phyloP scores from a whole-genome alignment of 2,888 invertebrate species.

The Poecilus cupreus region DNA sequence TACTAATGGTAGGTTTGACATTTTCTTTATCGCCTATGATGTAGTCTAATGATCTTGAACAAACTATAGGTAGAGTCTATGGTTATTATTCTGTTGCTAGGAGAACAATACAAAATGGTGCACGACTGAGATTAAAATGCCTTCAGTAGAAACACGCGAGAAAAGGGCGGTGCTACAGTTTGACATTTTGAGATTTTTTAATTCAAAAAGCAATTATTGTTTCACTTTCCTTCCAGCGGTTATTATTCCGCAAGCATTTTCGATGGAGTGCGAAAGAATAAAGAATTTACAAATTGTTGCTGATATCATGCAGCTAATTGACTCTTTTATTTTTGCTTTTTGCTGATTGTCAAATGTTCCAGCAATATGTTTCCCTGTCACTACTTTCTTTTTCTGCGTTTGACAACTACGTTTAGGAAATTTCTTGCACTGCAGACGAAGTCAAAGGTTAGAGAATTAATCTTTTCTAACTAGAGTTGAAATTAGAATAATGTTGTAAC shows the following conservation, averaged over 20 bases:
- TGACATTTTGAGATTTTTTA: conserved; percentile 39
- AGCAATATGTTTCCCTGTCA: conserved; percentile 13
- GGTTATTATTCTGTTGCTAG: conserved; percentile 4
- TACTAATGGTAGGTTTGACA: conserved; percentile 12
- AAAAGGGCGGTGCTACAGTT: conserved; percentile 32
- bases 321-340: not conserved
- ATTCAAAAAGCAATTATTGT: conserved; percentile 41
- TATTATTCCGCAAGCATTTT: conserved; percentile 1
- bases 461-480: conserved; percentile 5
- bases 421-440: not conserved
- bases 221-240: conserved; percentile 16
- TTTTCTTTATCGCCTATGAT: not conserved
- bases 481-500: conserved; percentile 25
- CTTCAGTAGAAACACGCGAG: conserved; percentile 40
- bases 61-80: not conserved
- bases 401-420: conserved; percentile 25
- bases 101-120: conserved; percentile 40
- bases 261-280: not conserved
- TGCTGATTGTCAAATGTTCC: not conserved
- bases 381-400: conserved; percentile 21
- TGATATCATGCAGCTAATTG: conserved; percentile 3
- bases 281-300: not conserved
- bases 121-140: conserved; percentile 44
- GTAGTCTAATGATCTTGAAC: conserved; percentile 7
- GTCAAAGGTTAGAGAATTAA: conserved; percentile 28